Conservation (phyloP, 2,888 invertebrate species). For the Chironomus riparius region DNA sequence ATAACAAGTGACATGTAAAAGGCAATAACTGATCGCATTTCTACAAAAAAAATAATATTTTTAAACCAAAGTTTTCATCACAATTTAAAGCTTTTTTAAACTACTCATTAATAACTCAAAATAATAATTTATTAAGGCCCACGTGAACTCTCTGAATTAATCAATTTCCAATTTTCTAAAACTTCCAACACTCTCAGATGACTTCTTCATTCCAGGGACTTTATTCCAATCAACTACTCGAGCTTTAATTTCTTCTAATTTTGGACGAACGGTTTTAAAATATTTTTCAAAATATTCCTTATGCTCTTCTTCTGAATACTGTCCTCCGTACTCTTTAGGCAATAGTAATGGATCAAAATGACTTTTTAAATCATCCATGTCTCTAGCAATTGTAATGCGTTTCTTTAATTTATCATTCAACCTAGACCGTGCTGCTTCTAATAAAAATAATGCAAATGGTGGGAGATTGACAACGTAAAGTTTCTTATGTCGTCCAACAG, state of each 20-base stretch:
- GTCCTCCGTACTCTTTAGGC: constrained; percentile 81
- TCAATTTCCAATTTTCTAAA: constrained; percentile 79
- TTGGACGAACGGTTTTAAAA: constrained; percentile 49
- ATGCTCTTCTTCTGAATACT: constrained; percentile 49
- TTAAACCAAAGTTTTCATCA: too few species aligned
- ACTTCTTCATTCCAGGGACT: constrained; percentile 46
- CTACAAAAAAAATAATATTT: too few species aligned
- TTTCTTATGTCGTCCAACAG: constrained; percentile 79
- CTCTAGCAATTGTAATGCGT: constrained; percentile 64
- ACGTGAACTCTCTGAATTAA: too few species aligned
- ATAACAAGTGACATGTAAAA: too few species aligned
- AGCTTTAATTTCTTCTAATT: constrained; percentile 57
- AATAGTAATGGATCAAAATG: constrained; percentile 65
- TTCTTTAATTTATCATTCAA: constrained; percentile 79
- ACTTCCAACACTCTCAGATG: constrained; percentile 66
- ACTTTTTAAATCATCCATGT: constrained; percentile 59
- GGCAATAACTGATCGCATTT: too few species aligned
- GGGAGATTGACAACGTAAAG: constrained; percentile 83
- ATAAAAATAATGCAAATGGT: constrained; percentile 66
- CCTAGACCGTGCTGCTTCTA: constrained; percentile 72
- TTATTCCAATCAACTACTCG: constrained; percentile 44
- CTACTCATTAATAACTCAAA: too few species aligned
- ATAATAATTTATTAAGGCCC: too few species aligned
- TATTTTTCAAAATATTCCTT: constrained; percentile 56
- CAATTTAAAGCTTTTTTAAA: too few species aligned